A percentile compares a stretch with the other conserved stretches of the same genome.
Conservation (phyloP, 1,140 invertebrate genomes). For the Chrysomallon squamiferum region DNA sequence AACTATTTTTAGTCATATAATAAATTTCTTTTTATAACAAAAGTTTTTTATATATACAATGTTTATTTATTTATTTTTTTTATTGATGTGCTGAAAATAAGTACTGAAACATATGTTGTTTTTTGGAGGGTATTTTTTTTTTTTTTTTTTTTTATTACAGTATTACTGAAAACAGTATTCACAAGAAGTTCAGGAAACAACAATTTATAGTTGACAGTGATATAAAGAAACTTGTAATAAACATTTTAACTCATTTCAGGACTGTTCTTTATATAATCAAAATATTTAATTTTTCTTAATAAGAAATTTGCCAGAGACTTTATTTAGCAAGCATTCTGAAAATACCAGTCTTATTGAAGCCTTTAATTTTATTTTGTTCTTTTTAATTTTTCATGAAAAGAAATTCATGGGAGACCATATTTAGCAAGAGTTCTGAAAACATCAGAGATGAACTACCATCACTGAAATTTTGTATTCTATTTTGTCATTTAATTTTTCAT, state of each 20-base stretch:
- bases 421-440: slow-evolving; percentile 58
- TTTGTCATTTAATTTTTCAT: background rate
- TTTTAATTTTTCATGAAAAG: slow-evolving; percentile 40
- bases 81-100: background rate
- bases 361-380: background rate
- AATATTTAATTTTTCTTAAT: slow-evolving; percentile 1
- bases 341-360: too few species aligned
- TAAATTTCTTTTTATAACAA: too few species aligned
- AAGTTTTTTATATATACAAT: background rate
- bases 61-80: background rate
- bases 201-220: too few species aligned
- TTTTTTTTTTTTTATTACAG: background rate
- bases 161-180: too few species aligned
- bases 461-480: too few species aligned
- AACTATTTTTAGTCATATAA: background rate
- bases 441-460: slow-evolving; percentile 34
- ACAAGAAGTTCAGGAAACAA: too few species aligned
- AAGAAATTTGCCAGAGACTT: slow-evolving; percentile 60
- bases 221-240: too few species aligned
- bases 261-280: too few species aligned
- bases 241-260: too few species aligned
- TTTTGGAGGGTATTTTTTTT: background rate
- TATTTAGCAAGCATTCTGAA: slow-evolving; percentile 60
- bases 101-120: background rate
- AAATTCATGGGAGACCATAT: slow-evolving; percentile 61